These are phyloP conservation scores for Hemicrepidius hirtus DNA, from an alignment of 2,888 invertebrate genomes.

Conservation along the genomic window DNA sequence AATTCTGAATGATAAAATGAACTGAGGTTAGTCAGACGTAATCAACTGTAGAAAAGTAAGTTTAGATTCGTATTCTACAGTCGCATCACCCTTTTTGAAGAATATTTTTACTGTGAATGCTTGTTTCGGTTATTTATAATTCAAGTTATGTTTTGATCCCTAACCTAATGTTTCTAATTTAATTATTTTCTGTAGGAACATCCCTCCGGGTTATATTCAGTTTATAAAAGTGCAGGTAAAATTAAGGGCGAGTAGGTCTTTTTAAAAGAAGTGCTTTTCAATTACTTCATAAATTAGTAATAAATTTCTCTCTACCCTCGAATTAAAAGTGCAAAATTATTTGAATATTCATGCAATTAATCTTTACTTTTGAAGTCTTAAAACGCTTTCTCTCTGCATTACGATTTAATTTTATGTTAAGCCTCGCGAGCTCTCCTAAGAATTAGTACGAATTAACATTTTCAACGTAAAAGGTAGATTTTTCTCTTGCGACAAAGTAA, in stretches of 20 bases:
- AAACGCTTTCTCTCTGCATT: slow-evolving; percentile 53
- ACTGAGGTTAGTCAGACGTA: too few relatives aligned
- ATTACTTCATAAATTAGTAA: slow-evolving; percentile 56
- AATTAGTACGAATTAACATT: slow-evolving; percentile 49
- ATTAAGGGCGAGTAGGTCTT: slow-evolving; percentile 1
- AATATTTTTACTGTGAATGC: too few relatives aligned
- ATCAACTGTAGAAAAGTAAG: too few relatives aligned
- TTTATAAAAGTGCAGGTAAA: slow-evolving; percentile 10
- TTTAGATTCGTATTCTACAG: too few relatives aligned
- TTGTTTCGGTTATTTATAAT: background rate
- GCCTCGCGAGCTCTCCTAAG: slow-evolving; percentile 42
- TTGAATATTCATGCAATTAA: slow-evolving; percentile 54
- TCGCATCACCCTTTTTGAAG: too few relatives aligned
- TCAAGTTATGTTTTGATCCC: too few relatives aligned
- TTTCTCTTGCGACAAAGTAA: background rate
- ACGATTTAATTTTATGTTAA: slow-evolving; percentile 53
- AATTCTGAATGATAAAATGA: too few relatives aligned
- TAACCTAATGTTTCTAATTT: too few relatives aligned
- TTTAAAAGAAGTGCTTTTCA: slow-evolving; percentile 50
- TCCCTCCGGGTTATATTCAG: background rate
- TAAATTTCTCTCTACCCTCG: slow-evolving; percentile 51
- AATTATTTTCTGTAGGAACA: too few relatives aligned
- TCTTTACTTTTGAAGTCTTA: slow-evolving; percentile 55
- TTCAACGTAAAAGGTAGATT: slow-evolving; percentile 8
- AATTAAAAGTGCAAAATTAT: slow-evolving; percentile 53